phyloP scores from a whole-genome alignment of 2,888 invertebrate genomes.

The Venustoraphidia nigricollis region DNA sequence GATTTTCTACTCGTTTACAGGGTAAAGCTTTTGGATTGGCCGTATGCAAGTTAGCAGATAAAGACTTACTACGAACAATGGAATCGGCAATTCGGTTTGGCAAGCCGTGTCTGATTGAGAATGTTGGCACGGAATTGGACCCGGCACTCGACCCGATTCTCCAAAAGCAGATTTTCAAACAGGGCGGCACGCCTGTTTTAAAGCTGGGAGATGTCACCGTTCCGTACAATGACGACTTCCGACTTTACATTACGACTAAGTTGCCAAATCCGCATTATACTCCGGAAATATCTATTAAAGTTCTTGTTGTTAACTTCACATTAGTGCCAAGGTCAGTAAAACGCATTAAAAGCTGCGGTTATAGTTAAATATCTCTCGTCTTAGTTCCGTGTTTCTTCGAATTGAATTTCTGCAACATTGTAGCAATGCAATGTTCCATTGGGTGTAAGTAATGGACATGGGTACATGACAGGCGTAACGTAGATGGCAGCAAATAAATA shows the following conservation, averaged over 20 bases:
- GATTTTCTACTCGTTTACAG: conserved; percentile 24
- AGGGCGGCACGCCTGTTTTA: conserved; percentile 58
- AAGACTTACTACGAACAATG: conserved; percentile 50
- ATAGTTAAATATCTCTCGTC: too few relatives aligned
- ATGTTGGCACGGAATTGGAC: conserved; percentile 71
- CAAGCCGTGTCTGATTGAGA: conserved; percentile 65
- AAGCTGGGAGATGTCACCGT: conserved; percentile 76
- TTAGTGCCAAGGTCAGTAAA: conserved; percentile 52
- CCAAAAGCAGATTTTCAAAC: conserved; percentile 60
- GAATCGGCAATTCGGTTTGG: conserved; percentile 60
- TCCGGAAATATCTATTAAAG: conserved; percentile 77
- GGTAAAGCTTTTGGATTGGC: conserved; percentile 53
- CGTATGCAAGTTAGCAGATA: conserved; percentile 55
- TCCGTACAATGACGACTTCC: conserved; percentile 63
- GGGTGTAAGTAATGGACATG: too few relatives aligned
- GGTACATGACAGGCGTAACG: too few relatives aligned
- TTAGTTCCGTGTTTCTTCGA: too few relatives aligned
- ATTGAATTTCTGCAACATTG: too few relatives aligned
- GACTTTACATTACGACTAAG: conserved; percentile 76
- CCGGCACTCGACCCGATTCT: conserved; percentile 75
- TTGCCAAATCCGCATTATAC: conserved; percentile 78
- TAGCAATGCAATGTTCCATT: too few relatives aligned
- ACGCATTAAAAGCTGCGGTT: too few relatives aligned
- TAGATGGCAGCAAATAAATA: too few relatives aligned
- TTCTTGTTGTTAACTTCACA: conserved; percentile 78